Evolutionary conservation across 2,888 invertebrate genomes (phyloP), one percentile per base, ranked within the genome.

Genomic region (Caenorhabditis becei): DNA sequence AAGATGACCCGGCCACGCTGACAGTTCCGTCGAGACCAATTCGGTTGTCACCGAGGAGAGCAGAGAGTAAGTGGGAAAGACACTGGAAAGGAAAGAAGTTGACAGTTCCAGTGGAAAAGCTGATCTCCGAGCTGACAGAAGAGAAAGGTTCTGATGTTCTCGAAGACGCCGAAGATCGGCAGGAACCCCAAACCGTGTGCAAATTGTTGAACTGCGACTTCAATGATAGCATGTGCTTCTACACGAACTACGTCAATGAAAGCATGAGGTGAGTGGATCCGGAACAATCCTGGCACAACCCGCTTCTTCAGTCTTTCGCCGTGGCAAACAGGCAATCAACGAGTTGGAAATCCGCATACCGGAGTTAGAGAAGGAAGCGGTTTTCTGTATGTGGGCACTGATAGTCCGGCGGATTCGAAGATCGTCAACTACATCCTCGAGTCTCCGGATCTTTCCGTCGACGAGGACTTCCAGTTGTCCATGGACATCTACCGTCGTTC

Each of bases 401-500:
- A 88, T 56, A 80, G 74, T 20, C 54, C 75, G 1, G 58, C 77
- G 4, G 71, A 82, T 44, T 72, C 82, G 2, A 80, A 80, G 24
- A 67, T 81, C 0, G 72, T 82, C 16, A 82, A 87, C 24, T 88
- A 88, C 75, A 82, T 88, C 18, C 65, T 88, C 24, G 87, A 88
- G 49, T 88, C 88, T 2, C 83, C 87, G 4, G 66, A 77, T 44
- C 77, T 88, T 32, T 65, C 74, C 11, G 70, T 87, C 2, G 77
- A 82, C n/a, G 85, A 82, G 14, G 86, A 88, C 56, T 72, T 87
- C 16, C 63, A 80, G 8, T 63, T 89, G 24, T 49, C 59, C 8
- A 84, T 89, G 67, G 89, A 88, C 61, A 63, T 89, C 24, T 89
- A 88, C 72, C 80, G 88, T 51, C 77, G 88, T 49, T 86, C 87